Evolutionary conservation across 2,113 vertebrate genomes (phyloP).

Genomic region (Corythoichthys haematopterus): DNA sequence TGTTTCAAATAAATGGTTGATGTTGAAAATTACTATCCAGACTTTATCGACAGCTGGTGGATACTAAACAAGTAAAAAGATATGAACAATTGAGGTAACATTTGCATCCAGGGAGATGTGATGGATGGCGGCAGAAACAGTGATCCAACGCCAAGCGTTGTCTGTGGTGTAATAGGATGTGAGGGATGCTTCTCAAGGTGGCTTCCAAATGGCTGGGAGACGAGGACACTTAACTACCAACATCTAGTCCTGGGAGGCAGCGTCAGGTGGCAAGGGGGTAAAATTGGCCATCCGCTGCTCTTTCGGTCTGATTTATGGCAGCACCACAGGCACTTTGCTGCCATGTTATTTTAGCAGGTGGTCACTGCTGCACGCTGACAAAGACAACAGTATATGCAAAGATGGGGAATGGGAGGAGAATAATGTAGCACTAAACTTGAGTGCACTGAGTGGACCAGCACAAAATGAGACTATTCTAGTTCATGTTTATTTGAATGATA

Average conservation of each 20-base stretch:
- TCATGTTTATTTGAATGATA: background rate
- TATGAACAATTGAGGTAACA: constrained; percentile 22
- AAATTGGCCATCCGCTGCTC: constrained; percentile 42
- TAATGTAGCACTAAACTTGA: background rate
- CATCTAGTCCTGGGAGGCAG: constrained; percentile 45
- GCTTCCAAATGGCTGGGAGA: constrained; percentile 36
- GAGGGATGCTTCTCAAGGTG: constrained; percentile 42
- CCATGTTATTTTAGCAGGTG: constrained; percentile 39
- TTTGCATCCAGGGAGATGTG: constrained; percentile 37
- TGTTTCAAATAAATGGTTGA: background rate
- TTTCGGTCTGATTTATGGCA: constrained; percentile 56
- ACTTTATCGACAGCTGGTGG: constrained; percentile 30
- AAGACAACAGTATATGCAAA: constrained; percentile 1
- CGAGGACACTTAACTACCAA: constrained; percentile 50
- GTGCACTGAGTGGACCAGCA: background rate
- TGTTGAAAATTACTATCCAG: constrained; percentile 28
- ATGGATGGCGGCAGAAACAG: constrained; percentile 45
- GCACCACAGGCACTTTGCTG: constrained; percentile 30
- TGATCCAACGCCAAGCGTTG: constrained; percentile 22
- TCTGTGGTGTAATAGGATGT: constrained; percentile 38
- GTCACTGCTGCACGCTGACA: constrained; percentile 13
- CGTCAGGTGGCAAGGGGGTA: constrained; percentile 25
- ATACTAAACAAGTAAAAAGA: constrained; percentile 27
- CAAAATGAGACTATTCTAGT: background rate
- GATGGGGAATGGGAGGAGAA: background rate